Conservation (phyloP, 2,888 invertebrate species). For the Nomada lathburiana region DNA sequence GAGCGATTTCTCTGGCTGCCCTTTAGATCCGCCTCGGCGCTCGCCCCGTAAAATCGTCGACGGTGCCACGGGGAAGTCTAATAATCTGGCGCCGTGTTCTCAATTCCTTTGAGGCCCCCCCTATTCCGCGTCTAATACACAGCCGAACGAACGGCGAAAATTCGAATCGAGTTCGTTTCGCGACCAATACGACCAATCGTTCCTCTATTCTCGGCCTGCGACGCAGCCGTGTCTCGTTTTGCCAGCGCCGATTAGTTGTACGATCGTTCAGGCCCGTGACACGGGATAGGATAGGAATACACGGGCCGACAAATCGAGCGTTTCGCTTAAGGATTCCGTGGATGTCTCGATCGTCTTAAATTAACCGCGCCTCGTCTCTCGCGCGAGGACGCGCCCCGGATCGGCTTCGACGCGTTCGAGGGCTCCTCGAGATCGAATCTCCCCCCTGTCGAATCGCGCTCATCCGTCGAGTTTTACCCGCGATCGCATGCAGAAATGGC, state of each 20-base stretch:
- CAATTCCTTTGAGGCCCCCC: constrained; percentile 28
- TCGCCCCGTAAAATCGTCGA: constrained; percentile 7
- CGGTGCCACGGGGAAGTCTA: neutral
- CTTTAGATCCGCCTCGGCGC: constrained; percentile 14
- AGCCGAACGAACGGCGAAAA: constrained; percentile 39
- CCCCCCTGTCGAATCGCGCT: no score
- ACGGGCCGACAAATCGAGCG: constrained; percentile 50
- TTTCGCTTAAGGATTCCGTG: constrained; percentile 63
- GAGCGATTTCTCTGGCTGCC: constrained; percentile 4
- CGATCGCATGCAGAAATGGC: neutral
- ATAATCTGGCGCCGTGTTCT: constrained; percentile 26
- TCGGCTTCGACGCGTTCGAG: constrained; percentile 19
- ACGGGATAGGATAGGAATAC: constrained; percentile 38
- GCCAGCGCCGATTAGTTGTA: constrained; percentile 50
- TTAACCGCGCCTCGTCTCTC: constrained; percentile 55
- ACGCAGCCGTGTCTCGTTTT: constrained; percentile 28
- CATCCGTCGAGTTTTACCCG: no score
- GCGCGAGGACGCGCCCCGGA: constrained; percentile 7
- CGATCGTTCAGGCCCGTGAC: constrained; percentile 34
- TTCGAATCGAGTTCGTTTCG: constrained; percentile 46
- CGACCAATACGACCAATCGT: constrained; percentile 51
- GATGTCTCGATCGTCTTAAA: constrained; percentile 69
- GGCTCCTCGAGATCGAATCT: constrained; percentile 8
- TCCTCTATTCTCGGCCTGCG: constrained; percentile 57
- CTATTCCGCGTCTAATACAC: constrained; percentile 16